phyloP scores from a whole-genome alignment of 2,113 vertebrate genomes.

The Uria aalge region DNA sequence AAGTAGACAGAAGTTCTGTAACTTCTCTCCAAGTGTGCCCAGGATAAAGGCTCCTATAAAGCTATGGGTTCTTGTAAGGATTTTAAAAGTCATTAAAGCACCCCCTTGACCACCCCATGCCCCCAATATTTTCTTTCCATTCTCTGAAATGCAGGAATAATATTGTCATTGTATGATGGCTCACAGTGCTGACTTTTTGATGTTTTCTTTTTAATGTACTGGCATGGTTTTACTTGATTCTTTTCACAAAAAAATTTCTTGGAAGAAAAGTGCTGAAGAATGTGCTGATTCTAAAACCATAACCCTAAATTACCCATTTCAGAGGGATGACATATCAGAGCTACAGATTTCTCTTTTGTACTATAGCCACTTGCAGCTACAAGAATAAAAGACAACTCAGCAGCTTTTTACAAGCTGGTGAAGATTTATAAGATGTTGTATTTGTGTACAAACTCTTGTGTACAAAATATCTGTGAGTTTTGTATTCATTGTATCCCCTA shows the following conservation, averaged over 20 bases:
- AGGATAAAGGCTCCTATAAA: background rate
- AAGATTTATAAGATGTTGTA: background rate
- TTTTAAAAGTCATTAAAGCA: background rate
- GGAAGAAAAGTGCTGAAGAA: conserved; percentile 40
- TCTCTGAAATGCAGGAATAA: background rate
- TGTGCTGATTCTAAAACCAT: conserved; percentile 65
- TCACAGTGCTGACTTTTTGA: background rate
- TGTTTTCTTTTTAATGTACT: background rate
- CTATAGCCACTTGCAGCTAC: conserved; percentile 33
- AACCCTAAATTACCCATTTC: conserved; percentile 58
- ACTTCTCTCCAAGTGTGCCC: background rate
- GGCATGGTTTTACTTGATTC: background rate
- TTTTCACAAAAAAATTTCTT: background rate
- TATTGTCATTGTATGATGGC: background rate
- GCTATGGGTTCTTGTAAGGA: background rate
- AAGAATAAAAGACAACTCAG: conserved; percentile 35
- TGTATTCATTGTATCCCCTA: background rate
- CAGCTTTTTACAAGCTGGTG: background rate
- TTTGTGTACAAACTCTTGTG: conserved; percentile 22
- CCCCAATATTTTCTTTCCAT: background rate
- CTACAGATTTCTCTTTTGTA: conserved; percentile 14
- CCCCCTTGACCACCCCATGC: background rate
- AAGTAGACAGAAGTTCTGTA: background rate
- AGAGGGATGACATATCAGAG: conserved; percentile 39
- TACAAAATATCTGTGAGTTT: background rate